Conservation (phyloP, 2,888 invertebrate genomes). For the Tupiocoris notatus region DNA sequence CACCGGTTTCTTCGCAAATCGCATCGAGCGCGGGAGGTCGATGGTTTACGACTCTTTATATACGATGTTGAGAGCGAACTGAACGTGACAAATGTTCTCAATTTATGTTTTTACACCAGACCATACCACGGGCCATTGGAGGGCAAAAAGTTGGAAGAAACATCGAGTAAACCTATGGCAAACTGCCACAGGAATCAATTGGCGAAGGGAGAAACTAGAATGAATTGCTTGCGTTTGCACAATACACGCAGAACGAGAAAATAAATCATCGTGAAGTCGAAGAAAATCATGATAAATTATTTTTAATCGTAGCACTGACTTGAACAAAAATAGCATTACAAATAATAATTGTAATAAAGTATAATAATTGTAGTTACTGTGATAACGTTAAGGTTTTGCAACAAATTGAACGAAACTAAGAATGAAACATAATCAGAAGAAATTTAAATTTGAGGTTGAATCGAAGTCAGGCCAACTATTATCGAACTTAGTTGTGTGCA, state of each 20-base stretch:
- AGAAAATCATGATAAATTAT: too few species aligned
- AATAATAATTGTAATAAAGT: too few species aligned
- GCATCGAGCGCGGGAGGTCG: too few species aligned
- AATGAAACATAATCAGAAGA: too few species aligned
- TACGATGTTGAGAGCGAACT: neutral
- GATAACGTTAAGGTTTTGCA: too few species aligned
- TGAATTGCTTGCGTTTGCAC: neutral
- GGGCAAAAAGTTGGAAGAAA: neutral
- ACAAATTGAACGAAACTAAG: too few species aligned
- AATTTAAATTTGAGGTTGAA: too few species aligned
- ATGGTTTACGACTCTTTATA: neutral
- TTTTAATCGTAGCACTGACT: too few species aligned
- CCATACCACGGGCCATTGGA: neutral
- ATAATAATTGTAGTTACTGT: too few species aligned
- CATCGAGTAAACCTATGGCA: neutral
- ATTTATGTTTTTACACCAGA: neutral
- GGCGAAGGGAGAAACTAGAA: neutral
- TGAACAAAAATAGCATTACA: too few species aligned
- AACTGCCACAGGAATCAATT: neutral
- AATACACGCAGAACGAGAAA: neutral
- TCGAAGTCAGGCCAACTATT: too few species aligned
- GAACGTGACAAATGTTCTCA: neutral
- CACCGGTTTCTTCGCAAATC: neutral
- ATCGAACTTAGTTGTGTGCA: too few species aligned
- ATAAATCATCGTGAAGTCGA: neutral